A percentile compares a stretch with the other conserved stretches of the same genome.
Evolutionary conservation across 2,113 vertebrate genomes (phyloP).

Genomic region (Sylvia atricapilla): DNA sequence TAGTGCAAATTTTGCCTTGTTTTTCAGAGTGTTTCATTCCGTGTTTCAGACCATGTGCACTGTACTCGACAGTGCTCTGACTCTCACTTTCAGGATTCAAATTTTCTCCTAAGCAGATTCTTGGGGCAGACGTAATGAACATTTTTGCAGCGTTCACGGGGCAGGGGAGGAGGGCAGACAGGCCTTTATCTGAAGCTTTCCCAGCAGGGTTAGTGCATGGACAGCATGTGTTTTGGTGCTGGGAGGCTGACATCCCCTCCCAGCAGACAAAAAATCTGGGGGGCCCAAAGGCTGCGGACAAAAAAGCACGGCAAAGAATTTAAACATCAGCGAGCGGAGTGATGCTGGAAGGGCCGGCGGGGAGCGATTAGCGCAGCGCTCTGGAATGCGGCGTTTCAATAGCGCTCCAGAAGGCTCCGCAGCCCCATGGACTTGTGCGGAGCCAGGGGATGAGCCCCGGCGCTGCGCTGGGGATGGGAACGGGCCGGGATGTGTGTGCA

Average conservation of each 20-base stretch:
- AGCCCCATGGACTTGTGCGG: slow-evolving; percentile 11
- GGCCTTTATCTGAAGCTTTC: background rate
- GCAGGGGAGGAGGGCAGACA: background rate
- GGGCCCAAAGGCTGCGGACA: background rate
- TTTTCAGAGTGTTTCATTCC: background rate
- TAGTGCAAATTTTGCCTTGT: background rate
- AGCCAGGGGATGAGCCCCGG: background rate
- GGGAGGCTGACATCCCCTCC: background rate
- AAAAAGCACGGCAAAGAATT: slow-evolving; percentile 46
- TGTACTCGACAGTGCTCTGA: background rate
- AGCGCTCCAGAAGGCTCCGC: slow-evolving; percentile 46
- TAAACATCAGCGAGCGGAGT: background rate
- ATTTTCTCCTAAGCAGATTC: background rate
- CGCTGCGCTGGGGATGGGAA: background rate
- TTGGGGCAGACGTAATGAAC: background rate
- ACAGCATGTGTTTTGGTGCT: slow-evolving; percentile 32
- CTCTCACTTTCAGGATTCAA: background rate
- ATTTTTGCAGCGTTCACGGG: background rate
- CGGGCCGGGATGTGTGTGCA: accelerated
- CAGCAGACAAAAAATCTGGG: background rate
- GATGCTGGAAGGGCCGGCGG: slow-evolving; percentile 22
- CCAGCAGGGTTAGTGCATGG: background rate
- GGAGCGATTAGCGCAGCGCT: slow-evolving; percentile 24
- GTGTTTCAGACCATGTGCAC: background rate
- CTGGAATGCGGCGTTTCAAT: slow-evolving; percentile 43